Percentiles rank a stretch among this genome's conserved stretches.
Evolutionary conservation across 2,888 invertebrate species (phyloP).

Genomic region (Philereme transversata): DNA sequence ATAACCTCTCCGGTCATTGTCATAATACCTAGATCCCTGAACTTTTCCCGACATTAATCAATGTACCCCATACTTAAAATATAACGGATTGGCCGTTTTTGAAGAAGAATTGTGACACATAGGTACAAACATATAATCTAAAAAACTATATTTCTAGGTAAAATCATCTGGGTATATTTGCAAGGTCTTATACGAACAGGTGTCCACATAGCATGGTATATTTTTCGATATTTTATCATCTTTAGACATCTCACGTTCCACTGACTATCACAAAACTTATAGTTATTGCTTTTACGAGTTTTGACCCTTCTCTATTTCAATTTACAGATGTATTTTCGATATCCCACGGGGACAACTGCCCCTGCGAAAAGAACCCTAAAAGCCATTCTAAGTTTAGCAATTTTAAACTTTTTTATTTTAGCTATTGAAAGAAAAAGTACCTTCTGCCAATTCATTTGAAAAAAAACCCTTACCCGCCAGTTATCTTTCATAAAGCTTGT

Average conservation of each 20-base stretch:
- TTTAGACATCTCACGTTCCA: constrained; percentile 38
- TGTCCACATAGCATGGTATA: too few species aligned
- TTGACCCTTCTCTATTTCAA: constrained; percentile 74
- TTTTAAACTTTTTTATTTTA: constrained; percentile 26
- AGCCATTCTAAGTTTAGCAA: constrained; percentile 46
- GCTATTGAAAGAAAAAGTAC: constrained; percentile 5
- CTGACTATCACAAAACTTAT: constrained; percentile 58
- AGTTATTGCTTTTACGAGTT: constrained; percentile 65
- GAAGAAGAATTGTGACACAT: too few species aligned
- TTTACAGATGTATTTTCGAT: constrained; percentile 69
- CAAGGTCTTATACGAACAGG: too few species aligned
- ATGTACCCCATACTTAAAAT: too few species aligned
- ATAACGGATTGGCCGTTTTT: too few species aligned
- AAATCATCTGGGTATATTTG: too few species aligned
- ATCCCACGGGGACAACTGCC: constrained; percentile 57
- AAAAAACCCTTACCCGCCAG: background rate
- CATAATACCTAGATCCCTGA: too few species aligned
- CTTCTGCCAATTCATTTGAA: constrained; percentile 1
- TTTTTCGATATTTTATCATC: background rate
- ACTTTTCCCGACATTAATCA: too few species aligned
- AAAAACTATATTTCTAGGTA: too few species aligned
- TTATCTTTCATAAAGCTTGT: background rate
- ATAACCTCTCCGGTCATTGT: too few species aligned
- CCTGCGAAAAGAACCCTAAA: constrained; percentile 58
- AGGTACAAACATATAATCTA: too few species aligned